phyloP scores from a whole-genome alignment of 2,113 vertebrate species.

The Clinocottus analis region DNA sequence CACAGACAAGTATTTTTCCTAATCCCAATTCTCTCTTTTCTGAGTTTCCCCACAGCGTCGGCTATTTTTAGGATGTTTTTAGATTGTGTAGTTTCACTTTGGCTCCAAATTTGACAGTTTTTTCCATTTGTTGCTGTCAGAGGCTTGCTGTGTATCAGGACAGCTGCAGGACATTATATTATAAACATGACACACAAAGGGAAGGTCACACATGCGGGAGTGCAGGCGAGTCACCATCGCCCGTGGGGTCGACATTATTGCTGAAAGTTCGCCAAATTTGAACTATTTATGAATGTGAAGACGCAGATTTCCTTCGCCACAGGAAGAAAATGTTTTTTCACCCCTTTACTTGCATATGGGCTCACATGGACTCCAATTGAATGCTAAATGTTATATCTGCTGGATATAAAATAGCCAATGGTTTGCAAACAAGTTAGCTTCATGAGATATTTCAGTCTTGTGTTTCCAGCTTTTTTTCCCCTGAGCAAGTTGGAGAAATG shows the following conservation, averaged over 20 bases:
- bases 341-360: background rate
- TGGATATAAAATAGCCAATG: background rate
- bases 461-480: too few species aligned
- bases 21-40: constrained; percentile 49
- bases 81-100: constrained; percentile 49
- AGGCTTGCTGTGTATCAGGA: background rate
- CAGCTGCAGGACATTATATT: constrained; percentile 11
- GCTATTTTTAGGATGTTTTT: constrained; percentile 72
- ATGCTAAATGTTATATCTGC: background rate
- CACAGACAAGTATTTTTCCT: constrained; percentile 63
- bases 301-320: background rate
- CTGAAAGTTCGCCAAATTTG: background rate
- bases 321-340: background rate
- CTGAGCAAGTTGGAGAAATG: background rate
- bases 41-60: constrained; percentile 55
- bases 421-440: background rate
- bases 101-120: constrained; percentile 56
- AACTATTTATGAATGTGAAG: too few species aligned
- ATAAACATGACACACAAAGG: background rate
- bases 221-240: background rate
- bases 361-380: background rate
- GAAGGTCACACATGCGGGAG: background rate
- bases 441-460: too few species aligned
- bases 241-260: background rate
- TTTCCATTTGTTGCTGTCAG: constrained; percentile 37